A percentile compares a stretch with the other conserved stretches of the same genome.
These are phyloP conservation scores for Oegoconia quadripuncta DNA, from an alignment of 2,888 invertebrate species.

Conservation along the genomic window DNA sequence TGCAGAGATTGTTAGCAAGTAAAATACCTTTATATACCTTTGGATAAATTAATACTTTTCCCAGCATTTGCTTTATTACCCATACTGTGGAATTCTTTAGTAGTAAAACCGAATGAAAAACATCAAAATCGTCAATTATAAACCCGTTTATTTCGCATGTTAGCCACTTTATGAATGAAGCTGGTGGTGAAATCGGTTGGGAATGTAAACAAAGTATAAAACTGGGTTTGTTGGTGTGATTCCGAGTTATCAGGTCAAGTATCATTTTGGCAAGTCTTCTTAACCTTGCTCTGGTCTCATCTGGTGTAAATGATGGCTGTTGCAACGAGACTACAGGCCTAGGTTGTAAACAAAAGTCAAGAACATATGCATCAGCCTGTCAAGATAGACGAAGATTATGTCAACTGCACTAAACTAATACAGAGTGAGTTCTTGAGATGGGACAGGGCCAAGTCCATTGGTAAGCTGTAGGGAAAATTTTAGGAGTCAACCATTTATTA, in stretches of 20 bases:
- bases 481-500: too few relatives aligned
- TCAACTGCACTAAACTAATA: too few relatives aligned
- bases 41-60: too few relatives aligned
- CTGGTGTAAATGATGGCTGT: conserved; percentile 6
- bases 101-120: conserved; percentile 26
- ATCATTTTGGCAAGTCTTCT: conserved; percentile 45
- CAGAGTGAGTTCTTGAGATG: too few relatives aligned
- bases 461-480: too few relatives aligned
- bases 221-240: conserved; percentile 22
- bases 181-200: conserved; percentile 30
- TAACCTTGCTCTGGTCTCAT: conserved; percentile 25
- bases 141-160: conserved; percentile 31
- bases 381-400: not conserved
- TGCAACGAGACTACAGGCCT: not conserved
- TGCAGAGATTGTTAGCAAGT: too few relatives aligned
- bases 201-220: conserved; percentile 35
- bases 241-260: conserved; percentile 38
- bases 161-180: conserved; percentile 47
- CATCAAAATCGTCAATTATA: conserved; percentile 25
- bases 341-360: conserved; percentile 10
- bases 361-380: not conserved
- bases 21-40: too few relatives aligned
- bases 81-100: conserved; percentile 11
- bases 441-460: too few relatives aligned
- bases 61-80: not conserved